Conservation (phyloP, 2,888 invertebrate genomes). For the Heptascelio sp. region DNA sequence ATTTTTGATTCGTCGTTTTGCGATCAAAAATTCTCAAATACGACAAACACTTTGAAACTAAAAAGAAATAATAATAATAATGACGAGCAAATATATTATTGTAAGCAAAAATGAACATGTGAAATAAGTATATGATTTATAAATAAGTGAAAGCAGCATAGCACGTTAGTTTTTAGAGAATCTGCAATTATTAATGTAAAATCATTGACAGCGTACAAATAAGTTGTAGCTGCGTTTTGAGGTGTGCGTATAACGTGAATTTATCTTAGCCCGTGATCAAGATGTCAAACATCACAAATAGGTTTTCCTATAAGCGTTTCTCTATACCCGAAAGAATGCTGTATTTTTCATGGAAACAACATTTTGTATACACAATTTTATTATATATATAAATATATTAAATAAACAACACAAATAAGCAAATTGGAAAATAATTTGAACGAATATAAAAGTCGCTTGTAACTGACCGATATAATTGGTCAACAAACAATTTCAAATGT, state of each 20-base stretch:
- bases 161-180: constrained; percentile 24
- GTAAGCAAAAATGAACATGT: neutral
- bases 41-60: neutral
- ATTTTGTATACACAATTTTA: constrained; percentile 52
- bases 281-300: constrained; percentile 51
- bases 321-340: constrained; percentile 38
- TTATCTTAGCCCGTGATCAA: constrained; percentile 20
- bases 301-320: constrained; percentile 31
- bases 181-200: neutral
- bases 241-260: neutral
- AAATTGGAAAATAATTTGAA: neutral
- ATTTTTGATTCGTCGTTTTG: constrained; percentile 47
- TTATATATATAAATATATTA: constrained; percentile 38
- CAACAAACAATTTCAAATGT: constrained; percentile 27
- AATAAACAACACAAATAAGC: neutral
- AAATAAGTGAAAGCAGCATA: constrained; percentile 1
- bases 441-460: neutral
- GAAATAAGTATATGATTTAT: neutral
- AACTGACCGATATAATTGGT: constrained; percentile 15
- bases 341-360: constrained; percentile 55
- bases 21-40: constrained; percentile 5
- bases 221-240: constrained; percentile 24
- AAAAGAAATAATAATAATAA: neutral
- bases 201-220: neutral
- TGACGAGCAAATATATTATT: neutral